Evolutionary conservation across 2,888 invertebrate genomes (phyloP).

Genomic region (Catotricha subobsoleta): DNA sequence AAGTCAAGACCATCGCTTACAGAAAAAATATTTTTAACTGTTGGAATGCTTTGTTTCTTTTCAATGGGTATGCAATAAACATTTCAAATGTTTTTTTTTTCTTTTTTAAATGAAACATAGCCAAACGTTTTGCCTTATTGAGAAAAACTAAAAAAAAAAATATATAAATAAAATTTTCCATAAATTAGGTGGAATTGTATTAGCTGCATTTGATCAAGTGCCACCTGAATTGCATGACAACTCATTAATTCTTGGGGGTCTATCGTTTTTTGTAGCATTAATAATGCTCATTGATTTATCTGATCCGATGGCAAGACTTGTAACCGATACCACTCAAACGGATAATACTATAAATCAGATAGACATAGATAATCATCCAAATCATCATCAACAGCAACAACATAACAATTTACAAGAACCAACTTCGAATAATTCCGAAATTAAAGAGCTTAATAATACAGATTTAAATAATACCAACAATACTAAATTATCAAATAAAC

Average conservation of each 20-base stretch:
- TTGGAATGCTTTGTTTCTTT: constrained; percentile 15
- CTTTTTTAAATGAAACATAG: neutral
- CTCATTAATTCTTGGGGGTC: constrained; percentile 14
- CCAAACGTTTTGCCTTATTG: neutral
- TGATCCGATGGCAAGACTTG: constrained; percentile 11
- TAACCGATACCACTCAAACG: constrained; percentile 12
- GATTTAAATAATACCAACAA: constrained; percentile 7
- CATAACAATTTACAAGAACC: neutral
- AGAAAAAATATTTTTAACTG: constrained; percentile 14
- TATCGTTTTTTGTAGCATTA: constrained; percentile 14
- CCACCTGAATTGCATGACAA: constrained; percentile 14
- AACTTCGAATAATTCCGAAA: neutral
- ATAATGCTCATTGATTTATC: constrained; percentile 14
- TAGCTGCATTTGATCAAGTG: constrained; percentile 14
- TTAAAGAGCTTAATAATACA: constrained; percentile 5
- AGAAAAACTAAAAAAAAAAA: neutral
- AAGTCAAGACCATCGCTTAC: constrained; percentile 12
- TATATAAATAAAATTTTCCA: no score
- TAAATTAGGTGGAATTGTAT: constrained; percentile 13
- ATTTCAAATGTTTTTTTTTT: neutral
- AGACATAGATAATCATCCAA: neutral
- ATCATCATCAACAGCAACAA: neutral
- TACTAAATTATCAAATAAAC: neutral
- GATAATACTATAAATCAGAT: constrained; percentile 7
- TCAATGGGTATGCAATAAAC: constrained; percentile 12